phyloP scores from a whole-genome alignment of 2,797 vertebrate species.

The Molossus molossus region DNA sequence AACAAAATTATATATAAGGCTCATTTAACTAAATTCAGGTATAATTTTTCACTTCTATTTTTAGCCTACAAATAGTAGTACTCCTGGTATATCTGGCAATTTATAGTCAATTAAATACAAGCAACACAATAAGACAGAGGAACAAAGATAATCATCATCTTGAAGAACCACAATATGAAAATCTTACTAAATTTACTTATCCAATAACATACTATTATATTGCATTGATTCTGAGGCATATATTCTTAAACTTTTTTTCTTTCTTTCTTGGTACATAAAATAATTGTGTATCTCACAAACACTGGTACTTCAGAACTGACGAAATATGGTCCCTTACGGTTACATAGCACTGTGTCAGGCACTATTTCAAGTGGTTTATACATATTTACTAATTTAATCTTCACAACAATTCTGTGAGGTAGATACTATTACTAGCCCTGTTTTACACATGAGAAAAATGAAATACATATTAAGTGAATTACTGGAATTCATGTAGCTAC shows the following conservation, averaged over 20 bases:
- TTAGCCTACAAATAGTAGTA: neutral
- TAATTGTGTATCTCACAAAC: neutral
- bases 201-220: neutral
- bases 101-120: conserved; percentile 54
- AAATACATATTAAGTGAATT: conserved; percentile 44
- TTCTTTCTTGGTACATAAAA: neutral
- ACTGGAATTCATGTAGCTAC: neutral
- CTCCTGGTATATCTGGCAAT: neutral
- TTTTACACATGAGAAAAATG: neutral
- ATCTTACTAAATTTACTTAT: neutral
- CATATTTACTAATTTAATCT: neutral
- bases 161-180: conserved; percentile 28
- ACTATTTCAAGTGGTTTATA: neutral
- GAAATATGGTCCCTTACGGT: neutral
- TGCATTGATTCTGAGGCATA: neutral
- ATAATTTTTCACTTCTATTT: neutral
- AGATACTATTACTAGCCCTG: neutral
- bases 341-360: neutral
- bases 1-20: neutral
- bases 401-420: neutral
- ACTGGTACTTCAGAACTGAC: neutral
- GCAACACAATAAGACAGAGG: neutral
- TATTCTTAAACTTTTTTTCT: neutral
- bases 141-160: neutral
- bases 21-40: neutral